A percentile compares a stretch with the other conserved stretches of the same genome.
Evolutionary conservation across 2,113 vertebrate genomes (phyloP).

Genomic region (Callopanchax toddi): DNA sequence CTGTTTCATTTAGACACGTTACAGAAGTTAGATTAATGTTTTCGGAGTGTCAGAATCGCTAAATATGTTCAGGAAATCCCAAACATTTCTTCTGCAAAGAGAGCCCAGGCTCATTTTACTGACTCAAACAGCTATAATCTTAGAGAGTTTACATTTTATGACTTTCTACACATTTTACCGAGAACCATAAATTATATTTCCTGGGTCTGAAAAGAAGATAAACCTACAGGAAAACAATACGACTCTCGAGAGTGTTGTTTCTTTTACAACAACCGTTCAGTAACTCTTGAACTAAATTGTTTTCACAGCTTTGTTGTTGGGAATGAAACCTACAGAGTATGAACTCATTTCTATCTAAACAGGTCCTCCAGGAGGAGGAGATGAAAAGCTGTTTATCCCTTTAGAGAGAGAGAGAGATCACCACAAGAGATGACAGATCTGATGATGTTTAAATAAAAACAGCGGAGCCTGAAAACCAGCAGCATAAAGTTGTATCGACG

Average conservation of each 20-base stretch:
- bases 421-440: no score
- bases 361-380: background rate
- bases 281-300: background rate
- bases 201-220: background rate
- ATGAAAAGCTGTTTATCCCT: background rate
- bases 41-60: background rate
- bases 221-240: background rate
- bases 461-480: background rate
- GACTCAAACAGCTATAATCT: no score
- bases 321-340: background rate
- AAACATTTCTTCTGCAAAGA: no score
- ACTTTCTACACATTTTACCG: background rate
- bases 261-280: background rate
- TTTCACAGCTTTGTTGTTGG: slow-evolving; percentile 14
- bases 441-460: background rate
- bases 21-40: background rate
- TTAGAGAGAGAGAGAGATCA: background rate
- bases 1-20: background rate
- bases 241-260: background rate
- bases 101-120: no score
- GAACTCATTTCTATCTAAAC: background rate
- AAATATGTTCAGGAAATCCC: no score
- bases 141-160: background rate
- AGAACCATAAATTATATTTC: background rate
- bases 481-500: no score